Percentiles rank a stretch among this genome's conserved stretches.
phyloP scores from a whole-genome alignment of 92 coral and sea anemone species.

The Muricea muricata region DNA sequence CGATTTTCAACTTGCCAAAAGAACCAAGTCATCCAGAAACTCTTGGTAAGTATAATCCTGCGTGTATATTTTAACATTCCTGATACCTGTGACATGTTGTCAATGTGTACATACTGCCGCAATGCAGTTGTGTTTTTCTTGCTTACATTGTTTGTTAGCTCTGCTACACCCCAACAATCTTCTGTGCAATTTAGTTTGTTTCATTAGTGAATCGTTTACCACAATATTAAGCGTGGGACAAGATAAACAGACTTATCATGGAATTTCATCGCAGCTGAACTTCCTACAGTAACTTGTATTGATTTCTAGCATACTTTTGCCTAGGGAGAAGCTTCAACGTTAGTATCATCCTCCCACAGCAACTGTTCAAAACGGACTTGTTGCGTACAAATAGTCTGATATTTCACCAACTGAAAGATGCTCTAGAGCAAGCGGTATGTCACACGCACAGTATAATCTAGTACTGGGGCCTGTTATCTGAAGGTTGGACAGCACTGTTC shows the following conservation, averaged over 20 bases:
- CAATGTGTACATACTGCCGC: too few relatives aligned
- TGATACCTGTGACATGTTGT: too few relatives aligned
- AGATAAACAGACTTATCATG: too few relatives aligned
- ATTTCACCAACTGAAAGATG: conserved; percentile 21
- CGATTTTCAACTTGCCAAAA: not conserved
- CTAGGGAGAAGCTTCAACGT: conserved; percentile 30
- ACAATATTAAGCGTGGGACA: too few relatives aligned
- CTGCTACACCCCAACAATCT: too few relatives aligned
- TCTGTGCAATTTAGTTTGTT: too few relatives aligned
- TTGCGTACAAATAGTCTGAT: not conserved
- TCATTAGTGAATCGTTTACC: too few relatives aligned
- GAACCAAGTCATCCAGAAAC: not conserved
- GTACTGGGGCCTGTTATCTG: too few relatives aligned
- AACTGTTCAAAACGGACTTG: conserved; percentile 8
- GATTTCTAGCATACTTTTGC: not conserved
- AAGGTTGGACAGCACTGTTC: too few relatives aligned
- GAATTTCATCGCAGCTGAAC: not conserved
- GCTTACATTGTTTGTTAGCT: too few relatives aligned
- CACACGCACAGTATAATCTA: too few relatives aligned
- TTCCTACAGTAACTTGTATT: not conserved
- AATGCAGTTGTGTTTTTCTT: too few relatives aligned
- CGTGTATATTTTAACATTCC: not conserved
- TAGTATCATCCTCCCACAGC: conserved; percentile 22
- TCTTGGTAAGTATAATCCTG: not conserved
- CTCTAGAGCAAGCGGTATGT: conserved; percentile 41